These are phyloP conservation scores for Odontocerum albicorne DNA, from an alignment of 2,888 invertebrate species.

Conservation along the genomic window DNA sequence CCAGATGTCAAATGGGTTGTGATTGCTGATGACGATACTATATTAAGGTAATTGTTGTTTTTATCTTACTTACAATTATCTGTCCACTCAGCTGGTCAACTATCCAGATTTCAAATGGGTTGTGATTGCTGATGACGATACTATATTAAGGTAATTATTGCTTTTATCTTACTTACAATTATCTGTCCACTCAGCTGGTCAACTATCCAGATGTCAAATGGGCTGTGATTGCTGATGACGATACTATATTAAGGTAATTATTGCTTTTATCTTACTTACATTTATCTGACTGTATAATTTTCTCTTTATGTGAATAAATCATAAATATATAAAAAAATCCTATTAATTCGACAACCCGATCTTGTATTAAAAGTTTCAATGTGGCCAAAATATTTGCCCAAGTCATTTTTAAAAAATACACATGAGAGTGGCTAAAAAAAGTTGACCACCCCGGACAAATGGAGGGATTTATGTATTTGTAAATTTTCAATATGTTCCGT, in stretches of 20 bases:
- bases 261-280: slow-evolving; percentile 2
- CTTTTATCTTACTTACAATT: slow-evolving; percentile 43
- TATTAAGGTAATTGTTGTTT: slow-evolving; percentile 69
- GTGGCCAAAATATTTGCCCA: too few species aligned
- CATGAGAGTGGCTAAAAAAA: too few species aligned
- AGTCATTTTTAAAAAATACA: too few species aligned
- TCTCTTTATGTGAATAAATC: too few species aligned
- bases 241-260: slow-evolving; percentile 85
- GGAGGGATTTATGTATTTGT: too few species aligned
- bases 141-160: slow-evolving; percentile 76
- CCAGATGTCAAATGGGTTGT: slow-evolving; percentile 74
- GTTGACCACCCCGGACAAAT: too few species aligned
- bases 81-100: slow-evolving; percentile 47
- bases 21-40: slow-evolving; percentile 93
- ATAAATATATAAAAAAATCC: too few species aligned
- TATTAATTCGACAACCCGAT: too few species aligned
- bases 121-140: slow-evolving; percentile 90
- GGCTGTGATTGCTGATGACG: slow-evolving; percentile 90
- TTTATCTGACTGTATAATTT: too few species aligned
- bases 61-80: slow-evolving; percentile 51
- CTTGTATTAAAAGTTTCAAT: too few species aligned
- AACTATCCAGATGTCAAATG: slow-evolving; percentile 62
- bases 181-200: slow-evolving; percentile 50
- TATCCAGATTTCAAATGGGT: slow-evolving; percentile 70
- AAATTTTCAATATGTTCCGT: too few species aligned